Evolutionary conservation across 2,113 vertebrate genomes (phyloP), one percentile per base, ranked within the genome.

Genomic region (Siphamia tubifer): DNA sequence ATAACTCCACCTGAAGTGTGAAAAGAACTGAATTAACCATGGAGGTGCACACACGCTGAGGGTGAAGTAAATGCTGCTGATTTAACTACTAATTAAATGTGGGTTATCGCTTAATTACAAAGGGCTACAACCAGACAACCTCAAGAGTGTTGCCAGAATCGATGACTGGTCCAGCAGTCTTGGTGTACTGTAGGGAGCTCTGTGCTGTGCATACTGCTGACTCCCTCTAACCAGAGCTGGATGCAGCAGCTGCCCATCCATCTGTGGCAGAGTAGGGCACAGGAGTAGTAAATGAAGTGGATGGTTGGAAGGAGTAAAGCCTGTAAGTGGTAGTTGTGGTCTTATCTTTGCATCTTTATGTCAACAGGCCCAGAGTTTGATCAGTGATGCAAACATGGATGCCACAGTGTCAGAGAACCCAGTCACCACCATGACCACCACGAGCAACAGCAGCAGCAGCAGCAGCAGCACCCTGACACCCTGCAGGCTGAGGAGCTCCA

Each of bases 311-410:
- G 25, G 19, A 11, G 42, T 40, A 36, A 65, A 74, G 67, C 39
- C 35, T 73, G 38, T 27, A 55, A 69, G 69, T 61, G 42, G 34
- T 10, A 43, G 44, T 48, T 70, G 60, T 66, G 30, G 69, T 77
- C 58, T 79, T 68, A 77, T 84, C 76, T 75, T 49, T 74, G 36
- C 82, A 48, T 85, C 60, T 81, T 3, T 76, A 62, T 88, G 68
- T 65, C 51, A 74, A 48, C 84, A 97, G 95, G 91, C 86, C 64
- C 90, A 83, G 24, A 88, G 92, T 77, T 75, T 94, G 78, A 68
- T 81, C 42, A 30, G 74, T 16, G 93, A 93, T 9, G 27, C 82
- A 35, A 90, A 89, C 35, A 82, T 66, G 61, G 89, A 87, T 6
- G 85, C 74, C 64, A 13, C 81, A 53, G 67, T 17, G 1, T 64